These are phyloP conservation scores for Acronicta leporina DNA, from an alignment of 2,888 invertebrate genomes.

Conservation along the genomic window DNA sequence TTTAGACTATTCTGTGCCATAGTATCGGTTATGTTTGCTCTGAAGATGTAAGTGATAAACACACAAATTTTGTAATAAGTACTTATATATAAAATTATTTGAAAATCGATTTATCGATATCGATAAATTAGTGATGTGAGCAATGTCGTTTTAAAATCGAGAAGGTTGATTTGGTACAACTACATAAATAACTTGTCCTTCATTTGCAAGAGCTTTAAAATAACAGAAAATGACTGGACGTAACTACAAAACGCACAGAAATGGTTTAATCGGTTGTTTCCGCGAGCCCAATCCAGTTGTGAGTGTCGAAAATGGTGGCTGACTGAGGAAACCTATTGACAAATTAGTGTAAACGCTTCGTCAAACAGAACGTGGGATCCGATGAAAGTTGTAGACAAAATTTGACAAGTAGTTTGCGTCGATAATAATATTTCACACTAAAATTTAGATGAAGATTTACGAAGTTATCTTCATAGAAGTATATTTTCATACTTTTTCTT, in stretches of 20 bases:
- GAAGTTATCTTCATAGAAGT: slow-evolving; percentile 37
- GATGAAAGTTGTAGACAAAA: slow-evolving; percentile 47
- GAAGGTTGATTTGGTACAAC: not conserved
- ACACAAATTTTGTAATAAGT: no score
- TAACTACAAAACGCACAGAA: slow-evolving; percentile 43
- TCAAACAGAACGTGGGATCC: slow-evolving; percentile 57
- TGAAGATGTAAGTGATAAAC: slow-evolving; percentile 9
- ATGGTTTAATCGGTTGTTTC: slow-evolving; percentile 24
- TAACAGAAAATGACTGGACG: slow-evolving; percentile 18
- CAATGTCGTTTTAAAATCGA: no score
- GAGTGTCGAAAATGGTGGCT: slow-evolving; percentile 62
- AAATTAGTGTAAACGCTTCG: slow-evolving; percentile 64
- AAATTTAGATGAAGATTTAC: slow-evolving; percentile 27
- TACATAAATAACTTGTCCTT: no score
- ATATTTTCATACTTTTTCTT: slow-evolving; percentile 57
- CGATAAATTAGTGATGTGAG: slow-evolving; percentile 7
- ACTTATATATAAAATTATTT: not conserved
- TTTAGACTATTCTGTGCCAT: slow-evolving; percentile 62
- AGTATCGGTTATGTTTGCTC: slow-evolving; percentile 28
- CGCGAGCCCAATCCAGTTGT: slow-evolving; percentile 60
- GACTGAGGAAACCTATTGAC: slow-evolving; percentile 68
- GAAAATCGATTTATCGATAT: no score
- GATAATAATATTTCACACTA: slow-evolving; percentile 30
- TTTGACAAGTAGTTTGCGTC: slow-evolving; percentile 13
- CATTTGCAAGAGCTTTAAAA: slow-evolving; percentile 15